Percentiles rank a stretch among this genome's conserved stretches.
Evolutionary conservation across 2,888 invertebrate species (phyloP).

Genomic region (Morinoia aosen): DNA sequence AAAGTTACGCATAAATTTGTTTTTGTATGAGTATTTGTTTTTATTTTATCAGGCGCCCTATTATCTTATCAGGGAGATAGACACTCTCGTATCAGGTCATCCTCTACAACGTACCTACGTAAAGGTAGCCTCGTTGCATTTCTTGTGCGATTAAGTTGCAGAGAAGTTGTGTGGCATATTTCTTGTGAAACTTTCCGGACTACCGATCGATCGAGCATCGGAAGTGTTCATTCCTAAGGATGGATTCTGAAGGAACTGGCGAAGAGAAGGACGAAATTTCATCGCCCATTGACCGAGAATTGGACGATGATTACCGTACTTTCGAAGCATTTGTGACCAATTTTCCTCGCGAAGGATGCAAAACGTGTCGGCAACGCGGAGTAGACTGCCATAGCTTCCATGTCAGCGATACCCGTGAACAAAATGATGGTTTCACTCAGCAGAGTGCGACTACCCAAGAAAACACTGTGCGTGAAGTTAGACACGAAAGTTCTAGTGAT

Average conservation of each 20-base stretch:
- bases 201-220: not conserved
- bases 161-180: conserved; percentile 9
- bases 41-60: not conserved
- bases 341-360: conserved; percentile 1
- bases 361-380: not conserved
- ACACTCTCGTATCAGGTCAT: not conserved
- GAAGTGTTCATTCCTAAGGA: not conserved
- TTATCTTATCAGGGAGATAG: not conserved
- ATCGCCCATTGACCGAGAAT: not conserved
- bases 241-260: not conserved
- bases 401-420: not conserved
- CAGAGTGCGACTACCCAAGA: not conserved
- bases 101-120: not conserved
- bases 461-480: not conserved
- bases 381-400: not conserved
- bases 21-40: not conserved
- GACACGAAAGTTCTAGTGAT: not conserved
- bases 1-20: not conserved
- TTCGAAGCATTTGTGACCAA: not conserved
- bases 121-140: conserved; percentile 21
- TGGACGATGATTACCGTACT: not conserved
- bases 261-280: not conserved
- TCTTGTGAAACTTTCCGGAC: not conserved
- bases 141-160: not conserved
- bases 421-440: not conserved